phyloP scores from a whole-genome alignment of 2,797 vertebrate species.

The Momotus momota region DNA sequence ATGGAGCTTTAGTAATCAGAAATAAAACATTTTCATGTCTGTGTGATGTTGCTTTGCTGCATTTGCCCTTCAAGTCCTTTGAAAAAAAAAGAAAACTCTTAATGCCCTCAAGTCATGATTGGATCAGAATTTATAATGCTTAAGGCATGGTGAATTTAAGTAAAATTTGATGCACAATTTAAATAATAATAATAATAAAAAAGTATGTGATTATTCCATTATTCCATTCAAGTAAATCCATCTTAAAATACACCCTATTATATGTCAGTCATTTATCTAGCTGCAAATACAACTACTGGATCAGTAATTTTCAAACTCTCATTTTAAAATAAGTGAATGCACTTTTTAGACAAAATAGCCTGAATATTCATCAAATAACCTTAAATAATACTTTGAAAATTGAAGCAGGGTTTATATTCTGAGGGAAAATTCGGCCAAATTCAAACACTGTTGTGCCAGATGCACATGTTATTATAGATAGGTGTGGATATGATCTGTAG shows the following conservation, averaged over 20 bases:
- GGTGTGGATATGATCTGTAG: not conserved
- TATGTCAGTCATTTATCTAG: not conserved
- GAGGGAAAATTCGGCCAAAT: constrained; percentile 6
- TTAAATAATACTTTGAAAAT: not conserved
- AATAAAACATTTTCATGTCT: not conserved
- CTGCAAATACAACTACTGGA: not conserved
- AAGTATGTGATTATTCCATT: not conserved
- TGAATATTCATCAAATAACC: not conserved
- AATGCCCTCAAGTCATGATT: not conserved
- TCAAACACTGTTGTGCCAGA: not conserved
- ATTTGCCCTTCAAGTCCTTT: not conserved
- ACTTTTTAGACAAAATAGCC: not conserved
- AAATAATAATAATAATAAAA: not conserved
- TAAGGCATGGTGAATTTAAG: not conserved
- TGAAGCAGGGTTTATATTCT: not conserved
- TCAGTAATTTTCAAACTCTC: constrained; percentile 45
- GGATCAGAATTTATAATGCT: not conserved
- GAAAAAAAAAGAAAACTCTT: not conserved
- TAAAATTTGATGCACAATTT: not conserved
- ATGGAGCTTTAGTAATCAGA: not conserved
- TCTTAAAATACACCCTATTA: not conserved
- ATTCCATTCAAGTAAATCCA: not conserved
- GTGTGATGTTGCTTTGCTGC: not conserved
- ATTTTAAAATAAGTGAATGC: constrained; percentile 12
- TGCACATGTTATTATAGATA: not conserved